Percentiles rank a stretch among this genome's conserved stretches.
Conservation (phyloP, 2,888 invertebrate species). For the Scrobipalpa costella region DNA sequence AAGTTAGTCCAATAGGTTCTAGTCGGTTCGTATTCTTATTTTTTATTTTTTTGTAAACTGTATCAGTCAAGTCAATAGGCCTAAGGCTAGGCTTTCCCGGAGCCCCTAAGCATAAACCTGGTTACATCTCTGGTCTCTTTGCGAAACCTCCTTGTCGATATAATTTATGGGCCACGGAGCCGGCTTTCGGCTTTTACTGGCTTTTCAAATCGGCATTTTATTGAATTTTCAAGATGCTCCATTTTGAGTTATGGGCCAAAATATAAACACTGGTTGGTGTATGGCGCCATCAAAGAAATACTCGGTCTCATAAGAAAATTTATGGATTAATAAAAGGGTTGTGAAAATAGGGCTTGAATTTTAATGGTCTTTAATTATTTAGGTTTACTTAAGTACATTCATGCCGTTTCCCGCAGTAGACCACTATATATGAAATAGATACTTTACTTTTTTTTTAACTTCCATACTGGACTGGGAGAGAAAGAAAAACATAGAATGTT, state of each 20-base stretch:
- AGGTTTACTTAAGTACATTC: too few relatives aligned
- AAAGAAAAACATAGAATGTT: too few relatives aligned
- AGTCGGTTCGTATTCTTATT: too few relatives aligned
- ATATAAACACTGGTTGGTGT: constrained; percentile 22
- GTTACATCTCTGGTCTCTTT: constrained; percentile 16
- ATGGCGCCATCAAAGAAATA: constrained; percentile 13
- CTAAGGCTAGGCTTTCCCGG: neutral
- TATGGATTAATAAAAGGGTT: constrained; percentile 8
- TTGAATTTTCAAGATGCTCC: constrained; percentile 29
- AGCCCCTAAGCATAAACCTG: neutral
- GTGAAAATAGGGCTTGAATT: neutral
- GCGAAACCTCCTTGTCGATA: constrained; percentile 28
- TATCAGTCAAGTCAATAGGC: neutral
- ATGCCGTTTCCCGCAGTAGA: too few relatives aligned
- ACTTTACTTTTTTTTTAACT: too few relatives aligned
- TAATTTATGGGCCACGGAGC: constrained; percentile 31
- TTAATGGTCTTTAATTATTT: neutral
- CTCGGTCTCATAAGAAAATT: constrained; percentile 2
- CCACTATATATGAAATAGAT: too few relatives aligned
- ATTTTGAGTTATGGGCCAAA: constrained; percentile 25
- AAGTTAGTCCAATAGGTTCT: too few relatives aligned
- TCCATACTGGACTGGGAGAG: too few relatives aligned
- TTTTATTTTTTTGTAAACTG: too few relatives aligned
- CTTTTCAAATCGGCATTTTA: constrained; percentile 28
- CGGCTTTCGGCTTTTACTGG: constrained; percentile 28